phyloP scores from a whole-genome alignment of 1,140 invertebrate species.

The Oreohelix idahoensis region DNA sequence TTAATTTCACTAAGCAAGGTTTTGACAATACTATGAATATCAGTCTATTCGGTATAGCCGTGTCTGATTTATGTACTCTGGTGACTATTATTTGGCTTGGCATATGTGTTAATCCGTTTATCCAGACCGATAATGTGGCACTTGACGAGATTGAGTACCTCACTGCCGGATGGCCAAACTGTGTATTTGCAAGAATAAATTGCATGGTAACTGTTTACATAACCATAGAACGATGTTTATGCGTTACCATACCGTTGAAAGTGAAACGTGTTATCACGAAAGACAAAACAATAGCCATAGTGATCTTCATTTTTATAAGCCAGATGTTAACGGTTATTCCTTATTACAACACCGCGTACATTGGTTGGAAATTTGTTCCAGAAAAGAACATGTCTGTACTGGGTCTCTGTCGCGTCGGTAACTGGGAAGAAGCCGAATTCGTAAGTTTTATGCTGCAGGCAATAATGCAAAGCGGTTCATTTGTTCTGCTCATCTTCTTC shows the following conservation, averaged over 20 bases:
- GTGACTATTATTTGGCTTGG: too few relatives aligned
- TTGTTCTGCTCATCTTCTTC: background rate
- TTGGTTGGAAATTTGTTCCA: slow-evolving; percentile 2
- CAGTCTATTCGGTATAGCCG: too few relatives aligned
- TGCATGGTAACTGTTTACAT: slow-evolving; percentile 21
- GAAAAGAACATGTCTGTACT: background rate
- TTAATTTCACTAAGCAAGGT: too few relatives aligned
- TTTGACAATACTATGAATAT: too few relatives aligned
- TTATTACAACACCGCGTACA: background rate
- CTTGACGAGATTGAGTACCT: too few relatives aligned
- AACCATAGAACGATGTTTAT: slow-evolving; percentile 18
- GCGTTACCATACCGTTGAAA: slow-evolving; percentile 4
- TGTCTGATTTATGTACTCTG: too few relatives aligned
- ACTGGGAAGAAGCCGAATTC: background rate
- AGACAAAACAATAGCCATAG: background rate
- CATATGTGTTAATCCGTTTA: too few relatives aligned
- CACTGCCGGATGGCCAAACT: too few relatives aligned
- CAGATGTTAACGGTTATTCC: background rate
- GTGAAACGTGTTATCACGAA: background rate
- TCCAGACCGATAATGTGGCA: too few relatives aligned
- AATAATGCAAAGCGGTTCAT: background rate
- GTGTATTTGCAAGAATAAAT: too few relatives aligned
- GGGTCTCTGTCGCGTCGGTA: background rate
- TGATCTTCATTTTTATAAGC: background rate
- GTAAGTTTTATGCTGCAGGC: background rate